Evolutionary conservation across 2,888 invertebrate species (phyloP).

Genomic region (Isoperla grammatica): DNA sequence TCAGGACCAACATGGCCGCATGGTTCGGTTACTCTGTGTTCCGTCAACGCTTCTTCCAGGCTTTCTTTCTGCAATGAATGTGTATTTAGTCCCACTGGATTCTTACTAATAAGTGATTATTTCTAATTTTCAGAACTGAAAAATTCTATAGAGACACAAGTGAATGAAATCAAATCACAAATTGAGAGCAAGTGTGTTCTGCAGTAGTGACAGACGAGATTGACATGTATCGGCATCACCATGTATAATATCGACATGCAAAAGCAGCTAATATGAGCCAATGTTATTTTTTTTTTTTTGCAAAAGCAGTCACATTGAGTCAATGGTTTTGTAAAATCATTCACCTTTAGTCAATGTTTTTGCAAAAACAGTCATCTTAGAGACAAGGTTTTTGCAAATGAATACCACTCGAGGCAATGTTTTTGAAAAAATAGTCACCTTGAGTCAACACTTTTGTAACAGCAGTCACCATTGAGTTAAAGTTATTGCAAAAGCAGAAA

Average conservation of each 20-base stretch:
- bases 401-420: neutral
- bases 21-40: no score
- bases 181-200: conserved; percentile 95
- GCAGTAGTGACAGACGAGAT: conserved; percentile 63
- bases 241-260: neutral
- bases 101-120: conserved; percentile 11
- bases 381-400: no score
- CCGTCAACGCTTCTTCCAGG: conserved; percentile 11
- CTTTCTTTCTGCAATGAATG: conserved; percentile 16
- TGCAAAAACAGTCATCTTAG: no score
- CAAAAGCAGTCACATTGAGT: no score
- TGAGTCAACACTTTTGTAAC: conserved; percentile 14
- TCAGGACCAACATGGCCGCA: no score
- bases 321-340: no score
- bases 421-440: neutral
- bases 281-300: no score
- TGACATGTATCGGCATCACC: conserved; percentile 13
- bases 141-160: conserved; percentile 95
- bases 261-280: neutral
- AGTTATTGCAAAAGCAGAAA: no score
- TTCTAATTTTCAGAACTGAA: conserved; percentile 81
- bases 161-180: conserved; percentile 93
- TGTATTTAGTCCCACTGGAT: neutral
- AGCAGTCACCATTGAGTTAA: no score
- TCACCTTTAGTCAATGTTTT: no score